A percentile compares a stretch with the other conserved stretches of the same genome.
These are phyloP conservation scores for Phanerotoma sp. DNA, from an alignment of 2,888 invertebrate species.

Conservation along the genomic window DNA sequence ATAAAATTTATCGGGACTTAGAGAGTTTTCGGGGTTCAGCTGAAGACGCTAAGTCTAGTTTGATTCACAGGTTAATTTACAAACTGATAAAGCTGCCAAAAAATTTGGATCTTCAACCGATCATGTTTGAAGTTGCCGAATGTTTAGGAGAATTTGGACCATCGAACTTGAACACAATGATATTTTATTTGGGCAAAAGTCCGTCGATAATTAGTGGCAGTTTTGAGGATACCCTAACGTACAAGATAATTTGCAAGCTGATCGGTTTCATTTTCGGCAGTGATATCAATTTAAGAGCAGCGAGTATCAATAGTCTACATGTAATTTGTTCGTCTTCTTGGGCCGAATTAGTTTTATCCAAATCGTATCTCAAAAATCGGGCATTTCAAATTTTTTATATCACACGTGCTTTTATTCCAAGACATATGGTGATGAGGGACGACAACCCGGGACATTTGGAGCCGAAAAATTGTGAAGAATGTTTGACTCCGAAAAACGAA, in stretches of 20 bases:
- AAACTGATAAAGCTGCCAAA: conserved; percentile 63
- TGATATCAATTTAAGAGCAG: conserved; percentile 59
- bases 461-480: conserved; percentile 42
- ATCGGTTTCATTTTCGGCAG: conserved; percentile 61
- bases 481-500: conserved; percentile 42
- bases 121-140: conserved; percentile 67
- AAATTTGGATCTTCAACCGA: conserved; percentile 55
- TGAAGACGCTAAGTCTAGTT: conserved; percentile 66
- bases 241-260: conserved; percentile 59
- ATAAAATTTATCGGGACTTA: conserved; percentile 60
- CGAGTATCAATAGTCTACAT: conserved; percentile 61
- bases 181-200: conserved; percentile 62
- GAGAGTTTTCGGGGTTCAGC: conserved; percentile 63
- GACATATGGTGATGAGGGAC: too few species aligned
- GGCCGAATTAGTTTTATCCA: conserved; percentile 33
- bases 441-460: too few species aligned
- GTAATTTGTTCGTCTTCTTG: conserved; percentile 56
- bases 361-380: conserved; percentile 23
- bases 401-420: conserved; percentile 44
- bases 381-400: conserved; percentile 38
- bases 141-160: conserved; percentile 80
- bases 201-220: conserved; percentile 45
- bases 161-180: conserved; percentile 69
- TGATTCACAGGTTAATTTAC: conserved; percentile 67
- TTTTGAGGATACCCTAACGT: too few species aligned